A percentile compares a stretch with the other conserved stretches of the same genome.
Evolutionary conservation across 1,140 invertebrate genomes (phyloP).

Genomic region (Laupala kohalensis): DNA sequence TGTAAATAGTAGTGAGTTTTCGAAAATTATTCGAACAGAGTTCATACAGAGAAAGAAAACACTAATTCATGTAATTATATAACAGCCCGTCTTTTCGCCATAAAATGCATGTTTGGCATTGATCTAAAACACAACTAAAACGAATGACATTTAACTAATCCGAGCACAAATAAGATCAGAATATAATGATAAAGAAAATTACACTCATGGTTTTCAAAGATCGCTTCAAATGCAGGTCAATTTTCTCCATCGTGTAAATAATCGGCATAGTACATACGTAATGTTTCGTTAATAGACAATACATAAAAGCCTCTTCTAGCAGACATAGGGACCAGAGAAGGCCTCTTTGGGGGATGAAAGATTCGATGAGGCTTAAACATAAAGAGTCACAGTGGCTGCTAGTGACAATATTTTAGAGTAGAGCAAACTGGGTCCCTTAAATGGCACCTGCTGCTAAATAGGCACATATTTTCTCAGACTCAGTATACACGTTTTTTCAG

Average conservation of each 20-base stretch:
- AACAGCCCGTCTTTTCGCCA: not conserved
- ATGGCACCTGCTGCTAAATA: not conserved
- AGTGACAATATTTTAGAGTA: not conserved
- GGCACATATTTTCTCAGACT: not conserved
- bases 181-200: not conserved
- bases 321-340: not conserved
- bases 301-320: not conserved
- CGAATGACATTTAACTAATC: not conserved
- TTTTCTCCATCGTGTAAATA: not conserved
- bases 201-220: not conserved
- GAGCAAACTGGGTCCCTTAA: not conserved
- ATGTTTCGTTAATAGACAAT: not conserved
- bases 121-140: not conserved
- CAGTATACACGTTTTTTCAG: not conserved
- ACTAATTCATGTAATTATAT: not conserved
- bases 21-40: not conserved
- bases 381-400: not conserved
- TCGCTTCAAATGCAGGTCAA: not conserved
- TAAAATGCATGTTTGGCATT: not conserved
- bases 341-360: not conserved
- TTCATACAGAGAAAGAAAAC: not conserved
- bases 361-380: not conserved
- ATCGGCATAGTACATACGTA: not conserved
- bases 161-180: not conserved
- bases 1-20: not conserved